Percentiles rank a stretch among this genome's conserved stretches.
These are phyloP conservation scores for Neoscelio sp. DNA, from an alignment of 2,888 invertebrate genomes.

Conservation along the genomic window DNA sequence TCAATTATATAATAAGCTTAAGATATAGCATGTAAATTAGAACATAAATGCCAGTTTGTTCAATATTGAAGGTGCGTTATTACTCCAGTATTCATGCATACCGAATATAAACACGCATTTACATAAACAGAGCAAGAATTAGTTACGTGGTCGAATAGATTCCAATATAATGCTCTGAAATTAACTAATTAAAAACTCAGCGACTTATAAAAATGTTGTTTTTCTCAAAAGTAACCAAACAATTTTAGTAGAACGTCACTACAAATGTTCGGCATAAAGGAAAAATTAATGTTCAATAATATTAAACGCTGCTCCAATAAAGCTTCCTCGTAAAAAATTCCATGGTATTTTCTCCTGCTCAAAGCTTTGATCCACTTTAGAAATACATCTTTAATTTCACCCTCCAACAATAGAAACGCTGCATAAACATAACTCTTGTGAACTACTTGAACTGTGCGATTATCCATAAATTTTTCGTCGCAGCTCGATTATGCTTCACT, in stretches of 20 bases:
- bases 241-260: no score
- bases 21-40: conserved; percentile 24
- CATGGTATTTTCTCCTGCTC: conserved; percentile 14
- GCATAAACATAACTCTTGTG: conserved; percentile 33
- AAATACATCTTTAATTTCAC: conserved; percentile 41
- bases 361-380: conserved; percentile 31
- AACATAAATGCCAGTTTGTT: conserved; percentile 24
- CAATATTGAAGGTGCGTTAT: conserved; percentile 39
- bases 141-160: conserved; percentile 31
- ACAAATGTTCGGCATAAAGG: no score
- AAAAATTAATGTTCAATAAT: neutral
- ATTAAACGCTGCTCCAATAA: conserved; percentile 17
- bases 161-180: neutral
- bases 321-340: conserved; percentile 6
- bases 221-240: conserved; percentile 3
- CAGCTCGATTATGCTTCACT: neutral
- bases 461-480: conserved; percentile 23
- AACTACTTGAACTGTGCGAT: conserved; percentile 58
- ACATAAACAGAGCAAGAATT: conserved; percentile 21
- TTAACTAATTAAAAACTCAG: conserved; percentile 10
- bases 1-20: conserved; percentile 5
- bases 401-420: conserved; percentile 8
- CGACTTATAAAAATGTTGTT: neutral
- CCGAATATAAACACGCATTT: conserved; percentile 28
- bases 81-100: conserved; percentile 38